Evolutionary conservation across 2,797 vertebrate genomes (phyloP), one percentile per base, ranked within the genome.

Genomic region (Acrossocheilus fasciatus): DNA sequence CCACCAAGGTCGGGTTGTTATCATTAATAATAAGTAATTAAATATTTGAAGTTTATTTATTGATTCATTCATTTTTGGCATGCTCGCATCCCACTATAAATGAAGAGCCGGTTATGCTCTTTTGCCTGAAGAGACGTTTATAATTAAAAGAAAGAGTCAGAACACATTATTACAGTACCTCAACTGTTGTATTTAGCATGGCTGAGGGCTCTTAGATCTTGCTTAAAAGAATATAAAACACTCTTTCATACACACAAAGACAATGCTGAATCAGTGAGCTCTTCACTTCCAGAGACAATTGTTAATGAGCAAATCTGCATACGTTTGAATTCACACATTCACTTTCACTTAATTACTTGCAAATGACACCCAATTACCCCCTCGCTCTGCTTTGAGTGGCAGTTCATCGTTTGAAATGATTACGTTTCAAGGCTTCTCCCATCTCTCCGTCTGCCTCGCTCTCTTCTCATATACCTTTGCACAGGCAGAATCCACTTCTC

Each of bases 281-380:
- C 76, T 82, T 88, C 39, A 66, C 77, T 70, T 87, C 75, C 43
- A 72, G 54, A 41, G 82, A 87, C 81, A 86, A 82, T 86, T 90
- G 88, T 89, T 90, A 91, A 90, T 90, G 88, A 90, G 80, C 52
- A 77, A 88, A 90, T 89, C 83, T 87, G 88, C 87, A 87, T 88
- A 73, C 72, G 66, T 88, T 89, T 91, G 85, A 87, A 86, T 89
- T 85, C 72, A 76, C 70, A 84, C 74, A 79, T 89, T 87, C 85
- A 82, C 54, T 83, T 83, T 89, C 86, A 82, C 87, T 87, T 92
- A 91, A 90, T 90, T 90, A 83, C 88, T 90, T 82, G 81, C 85
- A 89, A 91, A 92, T 92, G 83, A 89, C 89, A 83, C 84, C 80
- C 83, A 20, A 72, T 54, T 81, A 52, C 54, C 68, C 59, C 34